Percentiles rank a stretch among this genome's conserved stretches.
Conservation (phyloP, 2,113 vertebrate genomes). For the Chaenocephalus aceratus region DNA sequence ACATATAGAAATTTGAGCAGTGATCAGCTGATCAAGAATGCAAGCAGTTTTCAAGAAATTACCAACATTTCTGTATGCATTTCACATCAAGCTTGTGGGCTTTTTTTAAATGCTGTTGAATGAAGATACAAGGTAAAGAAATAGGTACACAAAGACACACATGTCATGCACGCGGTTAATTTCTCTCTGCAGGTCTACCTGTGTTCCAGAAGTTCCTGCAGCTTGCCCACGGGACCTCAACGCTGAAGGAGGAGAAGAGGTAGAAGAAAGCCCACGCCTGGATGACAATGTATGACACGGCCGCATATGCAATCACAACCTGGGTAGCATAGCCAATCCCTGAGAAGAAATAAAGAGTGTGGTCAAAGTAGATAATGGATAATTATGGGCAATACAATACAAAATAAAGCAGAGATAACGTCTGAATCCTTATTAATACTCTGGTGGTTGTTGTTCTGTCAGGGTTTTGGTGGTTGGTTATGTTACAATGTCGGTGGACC, state of each 20-base stretch:
- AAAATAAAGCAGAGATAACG: not conserved
- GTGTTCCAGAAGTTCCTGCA: conserved; percentile 91
- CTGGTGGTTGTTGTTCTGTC: not conserved
- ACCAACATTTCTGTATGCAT: not conserved
- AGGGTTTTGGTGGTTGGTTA: not conserved
- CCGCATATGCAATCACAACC: conserved; percentile 78
- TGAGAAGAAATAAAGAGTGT: conserved; percentile 41
- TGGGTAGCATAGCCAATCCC: conserved; percentile 80
- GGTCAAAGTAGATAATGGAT: not conserved
- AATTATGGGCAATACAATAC: not conserved
- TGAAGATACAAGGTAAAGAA: not conserved
- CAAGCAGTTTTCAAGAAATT: not conserved
- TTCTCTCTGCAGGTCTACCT: conserved; percentile 73
- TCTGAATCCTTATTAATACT: not conserved
- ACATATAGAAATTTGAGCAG: not conserved
- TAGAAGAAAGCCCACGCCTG: conserved; percentile 88
- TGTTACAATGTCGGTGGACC: not conserved
- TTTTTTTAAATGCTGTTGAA: not conserved
- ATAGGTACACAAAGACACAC: not conserved
- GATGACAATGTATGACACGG: conserved; percentile 80
- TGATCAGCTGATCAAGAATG: not conserved
- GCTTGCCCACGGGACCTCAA: conserved; percentile 89
- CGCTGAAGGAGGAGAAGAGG: conserved; percentile 91
- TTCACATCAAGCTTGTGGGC: not conserved
- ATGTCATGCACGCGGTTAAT: not conserved